Percentiles rank a stretch among this genome's conserved stretches.
Evolutionary conservation across 1,140 invertebrate species (phyloP).

Genomic region (Aphidius gifuensis): DNA sequence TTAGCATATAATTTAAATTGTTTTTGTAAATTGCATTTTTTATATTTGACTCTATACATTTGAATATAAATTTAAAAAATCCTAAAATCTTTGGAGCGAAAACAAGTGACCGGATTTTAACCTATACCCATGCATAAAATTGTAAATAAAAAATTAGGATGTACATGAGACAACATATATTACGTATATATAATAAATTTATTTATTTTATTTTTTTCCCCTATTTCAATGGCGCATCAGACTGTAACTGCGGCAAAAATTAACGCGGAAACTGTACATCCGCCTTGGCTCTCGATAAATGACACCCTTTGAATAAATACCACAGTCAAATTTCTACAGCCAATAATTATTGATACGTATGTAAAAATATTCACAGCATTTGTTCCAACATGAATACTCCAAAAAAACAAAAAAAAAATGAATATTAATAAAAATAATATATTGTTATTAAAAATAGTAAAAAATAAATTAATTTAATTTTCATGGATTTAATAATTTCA

Average conservation of each 20-base stretch:
- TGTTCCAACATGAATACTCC: no score
- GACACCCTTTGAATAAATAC: conserved; percentile 6
- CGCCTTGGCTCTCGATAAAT: conserved; percentile 16
- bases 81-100: no score
- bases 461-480: no score
- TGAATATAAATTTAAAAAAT: no score
- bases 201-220: not conserved
- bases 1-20: no score
- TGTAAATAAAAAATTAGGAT: conserved; percentile 20
- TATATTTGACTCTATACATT: no score
- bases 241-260: conserved; percentile 27
- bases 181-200: not conserved
- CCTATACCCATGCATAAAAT: conserved; percentile 8
- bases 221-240: conserved; percentile 22
- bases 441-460: no score
- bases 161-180: conserved; percentile 9
- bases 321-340: not conserved
- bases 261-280: conserved; percentile 27
- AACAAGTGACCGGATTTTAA: conserved; percentile 18
- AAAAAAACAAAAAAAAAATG: no score
- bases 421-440: no score
- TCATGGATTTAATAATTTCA: no score
- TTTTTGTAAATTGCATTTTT: no score
- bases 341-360: not conserved
- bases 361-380: not conserved